Evolutionary conservation across 2,888 invertebrate genomes (phyloP), one percentile per base, ranked within the genome.

Genomic region (Antheraea yamamai): DNA sequence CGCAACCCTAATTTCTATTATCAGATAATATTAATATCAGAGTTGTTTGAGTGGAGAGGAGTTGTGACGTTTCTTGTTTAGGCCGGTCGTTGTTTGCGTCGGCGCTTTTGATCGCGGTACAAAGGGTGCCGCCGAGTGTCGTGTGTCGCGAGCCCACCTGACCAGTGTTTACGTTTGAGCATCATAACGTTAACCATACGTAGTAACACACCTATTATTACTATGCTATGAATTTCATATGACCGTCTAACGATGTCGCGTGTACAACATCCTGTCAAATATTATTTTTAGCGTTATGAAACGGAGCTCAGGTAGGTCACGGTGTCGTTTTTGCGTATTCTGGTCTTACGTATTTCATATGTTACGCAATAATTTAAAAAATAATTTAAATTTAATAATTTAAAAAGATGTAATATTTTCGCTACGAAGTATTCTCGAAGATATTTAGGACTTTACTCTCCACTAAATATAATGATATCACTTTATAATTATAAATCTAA

Each of bases 111-210:
- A 94, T 89, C 87, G 85, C 77, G 75, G 84, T 80, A 92, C 90
- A 94, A 94, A 94, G 92, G 90, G 91, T 84, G 91, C 94, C 94
- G 93, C 88, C 85, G 86, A 88, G 92, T 91, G 93, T 92, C 92
- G 91, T 89, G 87, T 92, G 92, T 89, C 91, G 85, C 79, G 85
- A 88, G 90, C 91, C 91, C 94, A 94, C 94, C 94, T 94, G 94
- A 94, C 88, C 85, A 82, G 78, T 92, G 92, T 90, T 90, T 91
- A 89, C 87, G 84, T 83, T 81, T 77, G 82, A 84, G 86, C 86
- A 85, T 82, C 81, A 77, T 80, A 81, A 78, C 77, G 78, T 77
- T 78, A 75, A 77, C 76, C 78, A 75, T 80, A 77, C 26, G 74
- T 73, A 74, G 39, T 70, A 70, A 70, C 52, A 55, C 55, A 72